Evolutionary conservation across 2,888 invertebrate species (phyloP), one percentile per base, ranked within the genome.

Genomic region (Mesochorus sp.): DNA sequence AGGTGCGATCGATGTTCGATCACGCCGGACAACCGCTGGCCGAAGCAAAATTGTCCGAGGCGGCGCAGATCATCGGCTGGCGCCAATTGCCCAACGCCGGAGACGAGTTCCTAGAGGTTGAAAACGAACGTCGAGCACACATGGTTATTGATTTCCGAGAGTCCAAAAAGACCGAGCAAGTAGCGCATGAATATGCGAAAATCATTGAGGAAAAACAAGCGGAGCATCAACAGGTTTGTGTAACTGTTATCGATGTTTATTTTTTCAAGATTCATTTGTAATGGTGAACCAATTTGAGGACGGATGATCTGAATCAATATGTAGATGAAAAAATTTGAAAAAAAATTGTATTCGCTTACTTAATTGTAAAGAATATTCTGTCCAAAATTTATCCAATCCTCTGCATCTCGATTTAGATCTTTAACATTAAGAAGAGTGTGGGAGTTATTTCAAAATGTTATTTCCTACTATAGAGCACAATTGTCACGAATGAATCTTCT

Each of bases 61-160:
- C 98, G 0, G 97, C 95, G 0, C 95, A 96, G 88, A 94, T 98
- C 59, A 93, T 96, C 57, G 99, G 99, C 2, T 99, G 99, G 99
- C 94, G 94, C 81, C 95, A 95, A 81, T 87, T 99, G 81, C 99
- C 99, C 0, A 89, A 94, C 0, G 97, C 98, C 8, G 99, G 99
- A 0, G 98, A 98, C 83, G 92, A 94, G 62, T 95, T 99, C 34
- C 91, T 98, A 3, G 95, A 99, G 92, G 97, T 98, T 1, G 93
- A 93, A 79, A 93, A 93, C 0, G 97, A 96, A 93, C 95, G 93
- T 92, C 92, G 94, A 75, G 95, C 95, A 0, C 91, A 93, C 82
- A 93, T 94, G 78, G 95, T 96, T 2, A 91, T 97, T 80, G 92
- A 92, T 47, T 94, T 93, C 89, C 93, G 98, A 0, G 92, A 94